Evolutionary conservation across 2,797 vertebrate genomes (phyloP), one percentile per base, ranked within the genome.

Genomic region (Cygnus olor): DNA sequence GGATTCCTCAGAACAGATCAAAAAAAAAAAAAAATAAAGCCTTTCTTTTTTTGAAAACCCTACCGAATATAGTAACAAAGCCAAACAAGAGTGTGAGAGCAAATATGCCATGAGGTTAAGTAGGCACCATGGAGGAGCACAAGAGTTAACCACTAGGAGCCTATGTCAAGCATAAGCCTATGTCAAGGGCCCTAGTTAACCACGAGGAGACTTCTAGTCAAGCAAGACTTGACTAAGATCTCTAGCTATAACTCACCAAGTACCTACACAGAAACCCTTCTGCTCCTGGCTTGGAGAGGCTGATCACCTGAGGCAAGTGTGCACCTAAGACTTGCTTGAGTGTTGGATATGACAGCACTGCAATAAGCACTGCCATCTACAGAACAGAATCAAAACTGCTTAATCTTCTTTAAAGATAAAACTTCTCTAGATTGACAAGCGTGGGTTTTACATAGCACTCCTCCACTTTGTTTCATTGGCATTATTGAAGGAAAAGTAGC

Each of bases 401-500:
- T 51, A 65, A 73, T 7, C 68, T 70, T 56, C 88, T 49, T 49
- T 49, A 49, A 49, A 49, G 57, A 54, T 65, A 45, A 54, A 81
- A 57, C 40, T 65, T 56, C 80, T 61, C 32, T 11, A 32, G 24
- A 57, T 56, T 78, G 83, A 78, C 83, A 71, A 84, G 47, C 20
- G 57, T 88, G 90, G 54, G 88, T 34, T 95, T 88, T 92, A 65
- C 49, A 65, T 32, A 66, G 66, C 78, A 69, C 65, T 88, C 66
- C 63, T 90, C 83, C 70, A 84, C n/a, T 45, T 5, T 58, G 80
- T 84, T 86, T 74, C 45, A 17, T n/a, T 61, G 25, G 72, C 78
- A 76, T 44, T 81, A 73, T 45, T 72, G 80, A 88, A 81, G 63
- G 66, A 70, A 93, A 81, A 44, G 60, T 18, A 42, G 61, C 38